Conservation (phyloP, 2,113 vertebrate species). For the Setophaga coronata region DNA sequence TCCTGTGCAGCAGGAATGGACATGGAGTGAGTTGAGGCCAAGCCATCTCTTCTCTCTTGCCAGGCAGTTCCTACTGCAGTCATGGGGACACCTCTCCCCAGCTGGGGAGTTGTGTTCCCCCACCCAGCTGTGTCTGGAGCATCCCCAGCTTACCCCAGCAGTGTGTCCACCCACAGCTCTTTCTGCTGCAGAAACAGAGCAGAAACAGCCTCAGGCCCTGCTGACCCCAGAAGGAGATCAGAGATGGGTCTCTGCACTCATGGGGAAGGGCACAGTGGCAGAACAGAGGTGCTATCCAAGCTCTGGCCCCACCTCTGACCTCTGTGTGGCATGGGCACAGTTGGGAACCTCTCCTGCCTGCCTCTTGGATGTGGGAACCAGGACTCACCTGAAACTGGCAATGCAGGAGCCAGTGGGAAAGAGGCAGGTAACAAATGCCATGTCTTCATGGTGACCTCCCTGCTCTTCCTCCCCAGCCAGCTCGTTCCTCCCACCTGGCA, state of each 20-base stretch:
- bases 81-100: background rate
- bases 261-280: background rate
- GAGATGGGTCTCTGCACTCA: background rate
- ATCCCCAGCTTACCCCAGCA: background rate
- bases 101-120: background rate
- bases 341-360: background rate
- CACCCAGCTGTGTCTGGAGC: background rate
- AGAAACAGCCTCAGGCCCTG: background rate
- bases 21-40: background rate
- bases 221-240: background rate
- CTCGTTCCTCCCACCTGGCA: background rate
- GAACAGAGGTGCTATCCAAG: background rate
- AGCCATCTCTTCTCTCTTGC: background rate
- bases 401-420: background rate
- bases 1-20: background rate
- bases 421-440: background rate
- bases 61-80: background rate
- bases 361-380: background rate
- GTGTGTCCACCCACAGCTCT: background rate
- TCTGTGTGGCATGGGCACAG: background rate
- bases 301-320: background rate
- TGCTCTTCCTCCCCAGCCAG: background rate
- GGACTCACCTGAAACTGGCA: rapidly evolving
- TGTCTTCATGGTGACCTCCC: background rate
- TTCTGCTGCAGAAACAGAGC: background rate